Conservation (phyloP, 2,113 vertebrate genomes). For the Phasianus colchicus region DNA sequence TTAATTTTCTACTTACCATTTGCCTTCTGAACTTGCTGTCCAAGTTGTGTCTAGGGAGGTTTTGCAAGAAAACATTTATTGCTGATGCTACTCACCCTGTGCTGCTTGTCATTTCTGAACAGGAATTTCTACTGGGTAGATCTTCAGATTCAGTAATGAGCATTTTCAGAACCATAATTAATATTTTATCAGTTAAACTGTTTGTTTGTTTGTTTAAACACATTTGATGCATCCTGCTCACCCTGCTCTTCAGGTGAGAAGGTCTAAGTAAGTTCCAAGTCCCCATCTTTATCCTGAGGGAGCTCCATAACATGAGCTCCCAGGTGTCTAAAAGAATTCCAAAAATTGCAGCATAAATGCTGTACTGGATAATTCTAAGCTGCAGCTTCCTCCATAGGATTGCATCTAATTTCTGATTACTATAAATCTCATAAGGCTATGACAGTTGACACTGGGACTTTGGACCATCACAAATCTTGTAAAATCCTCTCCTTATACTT, state of each 20-base stretch:
- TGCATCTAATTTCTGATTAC: not conserved
- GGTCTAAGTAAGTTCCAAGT: not conserved
- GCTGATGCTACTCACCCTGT: not conserved
- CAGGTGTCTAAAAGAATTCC: not conserved
- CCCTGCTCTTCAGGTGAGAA: not conserved
- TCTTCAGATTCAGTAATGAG: not conserved
- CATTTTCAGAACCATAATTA: not conserved
- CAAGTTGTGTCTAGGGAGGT: not conserved
- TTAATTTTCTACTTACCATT: not conserved
- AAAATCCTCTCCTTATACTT: not conserved
- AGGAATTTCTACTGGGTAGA: not conserved
- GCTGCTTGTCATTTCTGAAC: not conserved
- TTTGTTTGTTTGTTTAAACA: not conserved
- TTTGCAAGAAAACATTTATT: not conserved
- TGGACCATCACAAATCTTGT: not conserved
- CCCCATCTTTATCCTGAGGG: not conserved
- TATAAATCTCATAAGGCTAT: not conserved
- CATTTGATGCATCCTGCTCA: not conserved
- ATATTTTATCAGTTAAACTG: not conserved
- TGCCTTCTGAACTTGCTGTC: not conserved
- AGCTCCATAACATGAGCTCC: not conserved
- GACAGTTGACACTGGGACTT: fast-evolving
- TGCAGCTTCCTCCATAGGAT: not conserved
- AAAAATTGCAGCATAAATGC: not conserved
- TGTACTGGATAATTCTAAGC: not conserved